Base-by-base conservation (phyloP, 2,797 vertebrate genomes). In the Uromys caudimaculatus region DNA sequence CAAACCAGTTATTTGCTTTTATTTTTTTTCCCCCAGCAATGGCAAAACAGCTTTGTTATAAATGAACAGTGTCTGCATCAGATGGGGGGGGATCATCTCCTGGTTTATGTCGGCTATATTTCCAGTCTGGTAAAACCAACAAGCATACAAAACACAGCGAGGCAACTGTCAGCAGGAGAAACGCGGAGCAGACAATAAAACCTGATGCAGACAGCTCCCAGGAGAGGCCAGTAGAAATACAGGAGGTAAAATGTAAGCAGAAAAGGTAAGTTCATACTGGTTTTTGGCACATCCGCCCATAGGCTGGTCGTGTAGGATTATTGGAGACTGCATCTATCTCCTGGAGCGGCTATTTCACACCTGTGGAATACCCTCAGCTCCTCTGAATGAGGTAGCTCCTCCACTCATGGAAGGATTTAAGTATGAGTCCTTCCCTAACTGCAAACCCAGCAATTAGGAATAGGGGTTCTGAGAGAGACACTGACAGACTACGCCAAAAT, bases 1-100 rank as follows among this genome's bases (percentile, higher is more conserved):
- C 82, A 95, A 91, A 64, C 60, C 95, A 97, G 93, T 94, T 98
- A 77, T 95, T 96, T 95, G 58, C 84, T 92, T 89, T 86, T 67
- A 47, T 67, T 85, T 82, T 52, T 16, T 35, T 8, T 1, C 12
- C 35, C 13, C 27, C 44, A 88, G 35, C 38, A 78, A 97, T 95
- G 77, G 90, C 54, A 97, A 91, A 95, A 92, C 89, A 97, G 85
- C 73, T 95, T 96, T 90, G 92, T 95, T 95, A 95, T 92, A 91
- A 95, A 97, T 97, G 94, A 97, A 95, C 29, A 54, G 56, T 64
- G 89, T 83, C 76, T 67, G 83, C 83, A 87, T 97, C 58, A 62
- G 79, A 87, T 95, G 52, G 44, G 16, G 62, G 12, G 47, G 24
- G 16, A 69, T 83, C 81, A 76, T 84, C 77, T 96, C 94, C 90